These are phyloP conservation scores for Tachyglossus aculeatus DNA, from an alignment of 2,797 vertebrate genomes.

Conservation along the genomic window DNA sequence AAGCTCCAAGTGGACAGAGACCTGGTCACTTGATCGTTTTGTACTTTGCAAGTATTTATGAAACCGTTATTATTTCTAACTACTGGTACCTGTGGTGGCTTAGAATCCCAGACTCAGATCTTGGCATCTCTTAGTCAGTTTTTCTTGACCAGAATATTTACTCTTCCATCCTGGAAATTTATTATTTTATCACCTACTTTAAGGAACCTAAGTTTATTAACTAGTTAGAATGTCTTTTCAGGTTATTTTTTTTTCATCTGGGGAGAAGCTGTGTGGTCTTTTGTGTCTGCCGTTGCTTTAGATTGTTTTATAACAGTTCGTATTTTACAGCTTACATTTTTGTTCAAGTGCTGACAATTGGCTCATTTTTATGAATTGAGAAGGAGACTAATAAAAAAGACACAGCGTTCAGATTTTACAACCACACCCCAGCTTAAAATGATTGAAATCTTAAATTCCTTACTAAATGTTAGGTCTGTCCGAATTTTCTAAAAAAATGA, in stretches of 20 bases:
- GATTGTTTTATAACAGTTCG: slow-evolving; percentile 58
- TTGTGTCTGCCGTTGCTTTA: slow-evolving; percentile 56
- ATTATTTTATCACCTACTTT: slow-evolving; percentile 36
- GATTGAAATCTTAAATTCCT: slow-evolving; percentile 18
- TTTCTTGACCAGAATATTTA: slow-evolving; percentile 32
- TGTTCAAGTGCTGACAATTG: slow-evolving; percentile 36
- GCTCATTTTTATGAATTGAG: slow-evolving; percentile 55
- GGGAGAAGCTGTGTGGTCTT: slow-evolving; percentile 37
- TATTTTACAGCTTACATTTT: slow-evolving; percentile 52
- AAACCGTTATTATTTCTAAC: no score
- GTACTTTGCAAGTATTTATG: no score
- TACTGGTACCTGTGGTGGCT: no score
- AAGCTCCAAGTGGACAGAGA: no score
- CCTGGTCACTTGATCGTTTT: no score
- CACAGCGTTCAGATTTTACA: slow-evolving; percentile 8
- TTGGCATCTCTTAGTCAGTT: slow-evolving; percentile 24
- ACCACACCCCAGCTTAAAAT: neutral
- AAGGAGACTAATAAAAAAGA: slow-evolving; percentile 58
- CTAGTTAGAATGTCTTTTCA: slow-evolving; percentile 49
- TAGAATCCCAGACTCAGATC: no score
- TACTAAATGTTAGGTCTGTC: neutral
- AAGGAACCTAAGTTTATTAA: slow-evolving; percentile 42
- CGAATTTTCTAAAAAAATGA: neutral
- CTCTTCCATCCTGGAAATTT: slow-evolving; percentile 26
- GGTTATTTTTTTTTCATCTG: slow-evolving; percentile 52